A percentile compares a stretch with the other conserved stretches of the same genome.
Conservation (phyloP, 2,888 invertebrate species). For the Sipha maydis region DNA sequence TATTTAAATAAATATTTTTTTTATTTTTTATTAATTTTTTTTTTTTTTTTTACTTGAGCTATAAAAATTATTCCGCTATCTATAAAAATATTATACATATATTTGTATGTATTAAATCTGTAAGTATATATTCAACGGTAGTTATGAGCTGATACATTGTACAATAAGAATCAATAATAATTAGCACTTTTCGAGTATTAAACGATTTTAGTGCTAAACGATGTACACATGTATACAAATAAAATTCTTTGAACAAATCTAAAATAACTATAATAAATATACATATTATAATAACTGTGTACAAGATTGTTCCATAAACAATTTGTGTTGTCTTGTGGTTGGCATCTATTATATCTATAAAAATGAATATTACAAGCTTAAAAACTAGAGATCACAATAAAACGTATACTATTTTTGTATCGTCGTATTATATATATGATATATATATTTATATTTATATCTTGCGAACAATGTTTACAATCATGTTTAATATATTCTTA, state of each 20-base stretch:
- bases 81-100: conserved; percentile 25
- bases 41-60: conserved; percentile 32
- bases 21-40: too few species aligned
- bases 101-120: neutral
- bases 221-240: too few species aligned
- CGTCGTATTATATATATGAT: conserved; percentile 11
- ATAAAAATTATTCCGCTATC: conserved; percentile 24
- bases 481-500: conserved; percentile 4
- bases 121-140: neutral
- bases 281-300: neutral
- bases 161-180: neutral
- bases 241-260: neutral
- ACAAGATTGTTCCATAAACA: neutral
- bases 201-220: neutral
- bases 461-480: neutral
- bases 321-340: neutral
- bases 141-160: conserved; percentile 5
- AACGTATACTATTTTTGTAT: conserved; percentile 30
- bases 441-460: neutral
- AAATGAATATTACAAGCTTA: conserved; percentile 21
- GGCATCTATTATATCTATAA: conserved; percentile 25
- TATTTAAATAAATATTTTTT: neutral
- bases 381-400: conserved; percentile 47
- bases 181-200: neutral
- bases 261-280: neutral